A percentile compares a stretch with the other conserved stretches of the same genome.
Conservation (phyloP, 2,888 invertebrate species). For the Dioctria rufipes region DNA sequence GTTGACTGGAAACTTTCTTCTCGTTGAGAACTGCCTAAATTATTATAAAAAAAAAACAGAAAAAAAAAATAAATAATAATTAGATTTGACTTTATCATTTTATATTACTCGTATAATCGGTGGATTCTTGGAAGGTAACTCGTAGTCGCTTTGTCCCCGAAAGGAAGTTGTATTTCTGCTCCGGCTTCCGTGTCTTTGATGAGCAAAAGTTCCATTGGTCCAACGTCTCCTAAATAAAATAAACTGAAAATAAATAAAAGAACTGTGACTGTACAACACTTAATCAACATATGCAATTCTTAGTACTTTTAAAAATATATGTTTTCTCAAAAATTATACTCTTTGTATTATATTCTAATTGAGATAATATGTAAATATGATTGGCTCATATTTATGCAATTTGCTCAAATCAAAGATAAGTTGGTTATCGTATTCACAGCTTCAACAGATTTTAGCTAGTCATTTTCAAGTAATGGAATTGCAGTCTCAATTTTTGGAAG, state of each 20-base stretch:
- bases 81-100: background rate
- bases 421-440: too few species aligned
- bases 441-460: too few species aligned
- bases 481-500: too few species aligned
- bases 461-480: too few species aligned
- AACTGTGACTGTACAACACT: constrained; percentile 18
- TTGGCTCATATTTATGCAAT: too few species aligned
- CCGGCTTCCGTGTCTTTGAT: constrained; percentile 66
- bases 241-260: constrained; percentile 63
- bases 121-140: constrained; percentile 71
- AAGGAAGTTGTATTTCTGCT: constrained; percentile 76
- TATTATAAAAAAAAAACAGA: background rate
- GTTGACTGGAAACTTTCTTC: constrained; percentile 65
- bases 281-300: too few species aligned
- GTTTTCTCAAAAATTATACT: too few species aligned
- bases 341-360: too few species aligned
- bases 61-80: too few species aligned
- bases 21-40: constrained; percentile 68
- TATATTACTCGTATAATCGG: constrained; percentile 71
- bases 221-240: constrained; percentile 76
- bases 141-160: constrained; percentile 72
- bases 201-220: constrained; percentile 67
- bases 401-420: too few species aligned
- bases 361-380: too few species aligned
- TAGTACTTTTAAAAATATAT: too few species aligned